Evolutionary conservation across 1,140 invertebrate species (phyloP).

Genomic region (Acromyrmex charruanus): DNA sequence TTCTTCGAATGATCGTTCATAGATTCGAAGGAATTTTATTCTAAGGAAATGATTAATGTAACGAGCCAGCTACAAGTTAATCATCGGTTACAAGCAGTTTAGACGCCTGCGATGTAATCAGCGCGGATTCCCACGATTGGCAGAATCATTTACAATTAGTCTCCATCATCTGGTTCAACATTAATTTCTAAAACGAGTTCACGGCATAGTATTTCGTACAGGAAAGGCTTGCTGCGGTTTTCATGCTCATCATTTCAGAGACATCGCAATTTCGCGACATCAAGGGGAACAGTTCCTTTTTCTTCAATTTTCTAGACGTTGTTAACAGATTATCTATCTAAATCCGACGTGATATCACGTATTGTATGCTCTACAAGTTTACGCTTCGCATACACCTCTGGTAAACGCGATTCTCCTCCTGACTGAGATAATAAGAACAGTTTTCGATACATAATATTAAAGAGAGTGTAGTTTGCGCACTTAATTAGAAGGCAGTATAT

Average conservation of each 20-base stretch:
- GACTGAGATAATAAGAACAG: constrained; percentile 5
- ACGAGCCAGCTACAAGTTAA: constrained; percentile 44
- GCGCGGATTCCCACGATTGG: constrained; percentile 74
- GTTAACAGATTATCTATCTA: constrained; percentile 33
- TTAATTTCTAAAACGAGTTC: constrained; percentile 71
- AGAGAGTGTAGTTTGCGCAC: background rate
- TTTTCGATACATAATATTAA: constrained; percentile 36
- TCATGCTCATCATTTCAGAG: constrained; percentile 53
- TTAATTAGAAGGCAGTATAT: constrained; percentile 38
- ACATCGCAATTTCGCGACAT: constrained; percentile 52
- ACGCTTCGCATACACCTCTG: background rate
- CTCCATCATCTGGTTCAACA: constrained; percentile 70
- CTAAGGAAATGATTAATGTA: constrained; percentile 68
- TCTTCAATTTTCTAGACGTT: constrained; percentile 19
- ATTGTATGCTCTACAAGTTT: background rate
- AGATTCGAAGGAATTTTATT: constrained; percentile 43
- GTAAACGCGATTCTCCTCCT: background rate
- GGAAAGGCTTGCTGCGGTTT: constrained; percentile 58
- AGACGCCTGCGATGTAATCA: constrained; percentile 67
- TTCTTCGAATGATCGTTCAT: background rate
- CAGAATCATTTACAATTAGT: constrained; percentile 74
- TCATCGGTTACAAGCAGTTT: constrained; percentile 64
- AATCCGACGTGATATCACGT: background rate
- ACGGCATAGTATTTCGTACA: constrained; percentile 8
- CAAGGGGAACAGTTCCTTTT: constrained; percentile 44